phyloP scores from a whole-genome alignment of 1,140 invertebrate genomes.

The Drosophila triauraria region DNA sequence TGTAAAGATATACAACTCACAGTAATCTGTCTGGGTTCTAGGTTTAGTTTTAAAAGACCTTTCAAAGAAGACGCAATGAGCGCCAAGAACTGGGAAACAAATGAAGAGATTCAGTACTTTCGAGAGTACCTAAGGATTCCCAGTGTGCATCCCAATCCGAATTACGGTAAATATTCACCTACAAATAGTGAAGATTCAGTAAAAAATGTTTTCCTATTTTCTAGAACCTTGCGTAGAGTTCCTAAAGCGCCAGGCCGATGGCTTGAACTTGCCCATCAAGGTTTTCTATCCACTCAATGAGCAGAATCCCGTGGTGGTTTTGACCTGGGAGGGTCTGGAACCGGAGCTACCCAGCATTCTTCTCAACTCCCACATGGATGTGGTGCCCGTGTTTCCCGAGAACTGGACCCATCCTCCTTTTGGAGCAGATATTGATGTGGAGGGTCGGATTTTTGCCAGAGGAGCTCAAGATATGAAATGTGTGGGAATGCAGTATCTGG shows the following conservation, averaged over 20 bases:
- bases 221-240: constrained; percentile 59
- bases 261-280: constrained; percentile 38
- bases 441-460: constrained; percentile 92
- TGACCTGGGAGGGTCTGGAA: constrained; percentile 92
- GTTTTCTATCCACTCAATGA: constrained; percentile 42
- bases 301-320: constrained; percentile 70
- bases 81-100: constrained; percentile 84
- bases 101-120: constrained; percentile 91
- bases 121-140: constrained; percentile 92
- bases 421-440: constrained; percentile 89
- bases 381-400: constrained; percentile 93
- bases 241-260: constrained; percentile 48
- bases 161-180: constrained; percentile 90
- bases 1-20: not conserved
- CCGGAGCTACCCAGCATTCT: constrained; percentile 90
- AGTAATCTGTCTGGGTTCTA: not conserved
- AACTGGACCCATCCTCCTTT: constrained; percentile 90
- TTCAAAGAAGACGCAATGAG: constrained; percentile 8
- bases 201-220: not conserved
- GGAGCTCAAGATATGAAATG: constrained; percentile 94
- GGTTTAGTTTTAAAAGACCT: not conserved
- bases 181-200: not conserved
- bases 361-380: constrained; percentile 86
- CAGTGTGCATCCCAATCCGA: constrained; percentile 92
- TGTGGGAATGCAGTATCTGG: constrained; percentile 92